A percentile compares a stretch with the other conserved stretches of the same genome.
Evolutionary conservation across 2,888 invertebrate genomes (phyloP).

Genomic region (Eulithis prunata): DNA sequence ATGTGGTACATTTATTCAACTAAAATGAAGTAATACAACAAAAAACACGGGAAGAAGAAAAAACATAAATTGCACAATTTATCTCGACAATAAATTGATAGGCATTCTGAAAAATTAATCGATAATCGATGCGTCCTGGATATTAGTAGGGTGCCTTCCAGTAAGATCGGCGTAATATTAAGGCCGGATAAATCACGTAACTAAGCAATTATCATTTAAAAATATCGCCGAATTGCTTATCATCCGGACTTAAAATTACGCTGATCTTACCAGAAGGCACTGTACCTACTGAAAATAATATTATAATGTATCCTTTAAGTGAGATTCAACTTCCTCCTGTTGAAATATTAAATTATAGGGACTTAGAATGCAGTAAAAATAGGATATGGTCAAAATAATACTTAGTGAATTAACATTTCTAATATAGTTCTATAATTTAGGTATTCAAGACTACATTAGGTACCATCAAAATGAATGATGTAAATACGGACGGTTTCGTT

Average conservation of each 20-base stretch:
- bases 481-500: conserved; percentile 73
- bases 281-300: neutral
- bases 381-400: neutral
- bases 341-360: neutral
- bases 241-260: no score
- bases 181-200: no score
- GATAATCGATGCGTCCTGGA: neutral
- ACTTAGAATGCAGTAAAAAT: neutral
- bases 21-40: conserved; percentile 5
- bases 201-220: no score
- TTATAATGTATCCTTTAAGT: neutral
- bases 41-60: neutral
- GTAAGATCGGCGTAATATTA: no score
- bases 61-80: neutral
- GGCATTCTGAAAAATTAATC: no score
- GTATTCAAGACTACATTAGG: neutral
- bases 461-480: conserved; percentile 35
- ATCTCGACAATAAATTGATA: no score
- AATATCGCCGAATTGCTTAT: no score
- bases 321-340: conserved; percentile 6
- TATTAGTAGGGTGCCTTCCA: no score
- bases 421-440: neutral
- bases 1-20: conserved; percentile 58
- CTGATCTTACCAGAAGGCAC: no score
- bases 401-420: neutral